phyloP scores from a whole-genome alignment of 1,140 invertebrate species.

The Dendrolimus punctatus region DNA sequence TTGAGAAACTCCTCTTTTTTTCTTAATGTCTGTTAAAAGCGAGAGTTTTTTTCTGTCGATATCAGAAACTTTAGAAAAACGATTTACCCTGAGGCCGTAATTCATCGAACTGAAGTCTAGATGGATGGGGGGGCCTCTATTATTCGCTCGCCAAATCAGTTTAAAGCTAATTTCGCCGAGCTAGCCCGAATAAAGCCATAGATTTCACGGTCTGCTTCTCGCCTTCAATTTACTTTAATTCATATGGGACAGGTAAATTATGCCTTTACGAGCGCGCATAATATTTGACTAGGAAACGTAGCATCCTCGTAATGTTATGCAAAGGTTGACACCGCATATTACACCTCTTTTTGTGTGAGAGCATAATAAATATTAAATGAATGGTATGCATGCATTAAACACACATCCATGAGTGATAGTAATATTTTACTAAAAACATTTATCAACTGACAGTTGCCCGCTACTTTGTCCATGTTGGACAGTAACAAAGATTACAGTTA shows the following conservation, averaged over 20 bases:
- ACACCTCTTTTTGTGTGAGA: neutral
- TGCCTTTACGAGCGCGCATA: conserved; percentile 9
- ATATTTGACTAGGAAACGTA: conserved; percentile 8
- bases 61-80: too few species aligned
- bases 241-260: conserved; percentile 11
- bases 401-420: too few species aligned
- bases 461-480: too few species aligned
- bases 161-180: conserved; percentile 14
- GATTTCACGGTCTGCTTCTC: conserved; percentile 13
- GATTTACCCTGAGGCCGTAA: too few species aligned
- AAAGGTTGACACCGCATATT: neutral
- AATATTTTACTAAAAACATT: too few species aligned
- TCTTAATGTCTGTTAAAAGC: too few species aligned
- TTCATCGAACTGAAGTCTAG: neutral
- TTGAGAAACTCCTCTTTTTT: too few species aligned
- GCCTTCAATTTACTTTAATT: conserved; percentile 14
- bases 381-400: neutral
- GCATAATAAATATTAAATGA: conserved; percentile 1
- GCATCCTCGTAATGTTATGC: conserved; percentile 4
- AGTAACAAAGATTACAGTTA: too few species aligned
- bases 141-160: neutral
- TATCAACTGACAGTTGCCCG: too few species aligned
- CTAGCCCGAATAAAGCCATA: conserved; percentile 10
- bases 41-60: too few species aligned
- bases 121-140: neutral